Evolutionary conservation across 2,797 vertebrate genomes (phyloP), one percentile per base, ranked within the genome.

Genomic region (Sebastes steindachneri): DNA sequence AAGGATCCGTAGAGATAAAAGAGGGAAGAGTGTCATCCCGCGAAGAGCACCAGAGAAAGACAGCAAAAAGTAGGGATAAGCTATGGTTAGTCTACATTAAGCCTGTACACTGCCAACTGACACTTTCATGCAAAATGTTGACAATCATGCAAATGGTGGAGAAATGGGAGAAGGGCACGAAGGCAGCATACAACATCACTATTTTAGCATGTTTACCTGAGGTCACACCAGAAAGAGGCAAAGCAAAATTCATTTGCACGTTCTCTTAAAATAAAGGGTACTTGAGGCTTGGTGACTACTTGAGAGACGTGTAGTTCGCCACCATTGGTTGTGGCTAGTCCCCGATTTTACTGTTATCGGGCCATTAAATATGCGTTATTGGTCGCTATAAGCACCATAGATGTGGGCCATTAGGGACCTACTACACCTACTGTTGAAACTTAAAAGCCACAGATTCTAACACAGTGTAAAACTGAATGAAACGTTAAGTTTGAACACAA

Each of bases 11-110:
- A 92, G 89, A 93, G 92, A 75, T 80, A 85, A 89, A 77, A 89
- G 60, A 87, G 68, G 76, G 82, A 92, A 91, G 93, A 87, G 93
- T 79, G 89, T 74, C 92, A 92, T 97, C 96, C 97, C 66, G 85
- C 93, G 93, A 0, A 86, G 62, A 86, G 83, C 80, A 84, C 69
- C 75, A 78, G 86, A 91, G 83, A 87, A 72, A 93, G 81, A 90
- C 78, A 92, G 90, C 51, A 88, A 73, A 91, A 92, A 86, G 85
- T 80, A 45, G 73, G 73, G 68, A 88, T 70, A 82, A 84, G 82
- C 80, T 81, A 41, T 71, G 75, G 88, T 94, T 94, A 91, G 92
- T 89, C 62, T 78, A 54, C 23, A 71, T 28, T 67, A 21, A 70
- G 71, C 37, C 35, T 53, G 26, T 51, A 69, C 54, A 71, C 58